phyloP scores from a whole-genome alignment of 2,113 vertebrate species.

The Aptenodytes patagonicus region DNA sequence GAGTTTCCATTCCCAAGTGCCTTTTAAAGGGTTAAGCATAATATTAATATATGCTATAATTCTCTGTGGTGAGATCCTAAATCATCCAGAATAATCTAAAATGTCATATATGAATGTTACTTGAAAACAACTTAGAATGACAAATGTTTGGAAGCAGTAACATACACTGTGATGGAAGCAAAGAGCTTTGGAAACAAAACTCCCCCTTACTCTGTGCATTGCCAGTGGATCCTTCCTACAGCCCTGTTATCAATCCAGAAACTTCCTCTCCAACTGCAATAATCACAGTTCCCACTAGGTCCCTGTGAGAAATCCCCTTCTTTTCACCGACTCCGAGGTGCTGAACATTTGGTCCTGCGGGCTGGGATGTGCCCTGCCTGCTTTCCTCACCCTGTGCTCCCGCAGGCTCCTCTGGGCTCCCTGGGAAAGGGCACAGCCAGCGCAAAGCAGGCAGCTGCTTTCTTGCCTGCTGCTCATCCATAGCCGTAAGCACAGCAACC shows the following conservation, averaged over 20 bases:
- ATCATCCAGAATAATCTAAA: not conserved
- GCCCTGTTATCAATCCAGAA: not conserved
- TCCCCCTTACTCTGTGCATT: not conserved
- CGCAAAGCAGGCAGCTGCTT: not conserved
- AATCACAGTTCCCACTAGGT: not conserved
- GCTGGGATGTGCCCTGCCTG: not conserved
- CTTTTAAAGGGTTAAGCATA: not conserved
- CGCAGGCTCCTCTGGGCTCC: not conserved
- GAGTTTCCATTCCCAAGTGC: not conserved
- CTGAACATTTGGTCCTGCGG: accelerated
- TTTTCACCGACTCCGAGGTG: not conserved
- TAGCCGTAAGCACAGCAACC: not conserved
- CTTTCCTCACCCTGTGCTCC: not conserved
- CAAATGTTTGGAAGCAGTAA: not conserved
- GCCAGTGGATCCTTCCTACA: not conserved
- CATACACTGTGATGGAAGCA: not conserved
- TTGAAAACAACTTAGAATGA: not conserved
- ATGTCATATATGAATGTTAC: not conserved
- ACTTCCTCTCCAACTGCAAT: not conserved
- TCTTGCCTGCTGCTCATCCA: not conserved
- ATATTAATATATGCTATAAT: not conserved
- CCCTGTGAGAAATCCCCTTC: not conserved
- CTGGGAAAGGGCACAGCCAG: not conserved
- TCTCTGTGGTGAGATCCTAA: not conserved
- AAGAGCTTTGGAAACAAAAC: not conserved